A percentile compares a stretch with the other conserved stretches of the same genome.
phyloP scores from a whole-genome alignment of 1,140 invertebrate species.

The Zophobas morio region DNA sequence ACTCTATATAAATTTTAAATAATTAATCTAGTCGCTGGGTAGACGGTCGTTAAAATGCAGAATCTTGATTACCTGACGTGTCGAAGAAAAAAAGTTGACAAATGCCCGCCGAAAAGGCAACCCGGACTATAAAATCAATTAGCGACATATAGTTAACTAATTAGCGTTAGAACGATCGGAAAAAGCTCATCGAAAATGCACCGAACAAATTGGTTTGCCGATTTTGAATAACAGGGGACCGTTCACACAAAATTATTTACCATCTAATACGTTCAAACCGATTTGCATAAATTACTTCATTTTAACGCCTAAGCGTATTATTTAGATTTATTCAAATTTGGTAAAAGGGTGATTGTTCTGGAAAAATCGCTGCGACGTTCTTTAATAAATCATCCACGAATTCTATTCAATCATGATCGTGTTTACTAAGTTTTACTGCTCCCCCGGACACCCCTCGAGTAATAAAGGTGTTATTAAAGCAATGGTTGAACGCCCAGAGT shows the following conservation, averaged over 20 bases:
- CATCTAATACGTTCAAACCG: slow-evolving; percentile 19
- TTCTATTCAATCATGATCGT: slow-evolving; percentile 20
- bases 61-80: slow-evolving; percentile 4
- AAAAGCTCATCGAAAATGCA: slow-evolving; percentile 13
- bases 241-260: slow-evolving; percentile 25
- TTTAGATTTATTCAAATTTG: slow-evolving; percentile 42
- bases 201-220: slow-evolving; percentile 14
- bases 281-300: slow-evolving; percentile 38
- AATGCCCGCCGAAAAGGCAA: slow-evolving; percentile 17
- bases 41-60: slow-evolving; percentile 17
- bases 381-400: slow-evolving; percentile 8
- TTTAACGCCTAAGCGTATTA: slow-evolving; percentile 39
- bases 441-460: neutral
- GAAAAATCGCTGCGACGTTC: slow-evolving; percentile 8
- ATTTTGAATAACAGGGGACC: slow-evolving; percentile 21
- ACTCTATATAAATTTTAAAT: slow-evolving; percentile 29
- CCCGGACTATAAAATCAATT: slow-evolving; percentile 32
- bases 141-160: slow-evolving; percentile 32
- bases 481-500: slow-evolving; percentile 15
- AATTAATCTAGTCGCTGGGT: slow-evolving; percentile 1
- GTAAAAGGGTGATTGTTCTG: slow-evolving; percentile 10
- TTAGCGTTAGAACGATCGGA: slow-evolving; percentile 9
- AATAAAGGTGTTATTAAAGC: slow-evolving; percentile 31
- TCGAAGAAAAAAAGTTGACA: slow-evolving; percentile 5
- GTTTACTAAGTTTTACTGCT: slow-evolving; percentile 24